A percentile compares a stretch with the other conserved stretches of the same genome.
These are phyloP conservation scores for Andricus quercusramuli DNA, from an alignment of 2,888 invertebrate species.

Conservation along the genomic window DNA sequence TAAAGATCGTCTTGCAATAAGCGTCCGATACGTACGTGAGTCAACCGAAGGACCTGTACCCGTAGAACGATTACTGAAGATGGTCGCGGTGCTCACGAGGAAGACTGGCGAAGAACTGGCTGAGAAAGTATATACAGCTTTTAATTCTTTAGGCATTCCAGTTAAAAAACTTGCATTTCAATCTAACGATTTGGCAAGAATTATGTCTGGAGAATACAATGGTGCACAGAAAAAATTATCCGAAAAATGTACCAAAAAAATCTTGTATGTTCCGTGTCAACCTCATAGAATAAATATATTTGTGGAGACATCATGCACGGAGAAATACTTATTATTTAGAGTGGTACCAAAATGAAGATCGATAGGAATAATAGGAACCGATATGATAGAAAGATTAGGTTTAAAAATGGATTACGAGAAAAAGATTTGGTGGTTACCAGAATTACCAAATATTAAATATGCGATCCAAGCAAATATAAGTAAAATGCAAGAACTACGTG, in stretches of 20 bases:
- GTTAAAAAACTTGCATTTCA: conserved; percentile 17
- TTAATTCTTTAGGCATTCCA: background rate
- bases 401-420: too few relatives aligned
- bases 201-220: conserved; percentile 57
- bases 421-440: too few relatives aligned
- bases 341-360: too few relatives aligned
- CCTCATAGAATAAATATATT: background rate
- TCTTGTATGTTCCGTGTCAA: background rate
- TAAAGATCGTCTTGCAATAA: background rate
- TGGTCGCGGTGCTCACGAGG: background rate
- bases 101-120: background rate
- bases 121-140: background rate
- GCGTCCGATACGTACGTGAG: background rate
- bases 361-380: too few relatives aligned
- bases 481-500: too few relatives aligned
- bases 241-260: background rate
- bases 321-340: too few relatives aligned
- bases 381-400: too few relatives aligned
- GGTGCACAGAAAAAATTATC: conserved; percentile 48
- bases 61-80: background rate
- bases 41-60: background rate
- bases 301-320: background rate
- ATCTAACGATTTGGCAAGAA: conserved; percentile 58
- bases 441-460: too few relatives aligned
- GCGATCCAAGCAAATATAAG: too few relatives aligned